A percentile compares a stretch with the other conserved stretches of the same genome.
phyloP scores from a whole-genome alignment of 2,797 vertebrate species.

The Triplophysa bombifrons region DNA sequence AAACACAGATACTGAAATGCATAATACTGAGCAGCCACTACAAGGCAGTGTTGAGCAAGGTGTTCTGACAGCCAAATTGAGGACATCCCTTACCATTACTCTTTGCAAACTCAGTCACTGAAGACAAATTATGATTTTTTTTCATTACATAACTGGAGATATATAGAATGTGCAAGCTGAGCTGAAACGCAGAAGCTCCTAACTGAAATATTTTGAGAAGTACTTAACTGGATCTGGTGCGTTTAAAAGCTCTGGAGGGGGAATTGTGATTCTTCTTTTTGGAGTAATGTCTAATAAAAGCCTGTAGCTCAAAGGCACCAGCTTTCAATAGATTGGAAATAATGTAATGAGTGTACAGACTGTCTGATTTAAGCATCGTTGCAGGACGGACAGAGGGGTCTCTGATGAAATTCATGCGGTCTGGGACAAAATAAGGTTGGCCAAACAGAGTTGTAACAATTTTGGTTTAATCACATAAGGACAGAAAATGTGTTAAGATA shows the following conservation, averaged over 20 bases:
- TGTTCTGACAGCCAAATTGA: constrained; percentile 9
- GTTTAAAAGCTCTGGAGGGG: constrained; percentile 26
- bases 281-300: constrained; percentile 4
- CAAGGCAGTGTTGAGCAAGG: constrained; percentile 45
- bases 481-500: not conserved
- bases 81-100: not conserved
- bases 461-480: too few relatives aligned
- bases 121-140: constrained; percentile 14
- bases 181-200: constrained; percentile 1
- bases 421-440: not conserved
- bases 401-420: not conserved
- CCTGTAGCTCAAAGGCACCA: not conserved
- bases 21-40: constrained; percentile 27
- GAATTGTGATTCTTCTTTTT: constrained; percentile 4
- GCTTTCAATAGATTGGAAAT: not conserved
- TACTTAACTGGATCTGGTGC: constrained; percentile 6
- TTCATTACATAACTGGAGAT: constrained; percentile 25
- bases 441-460: too few relatives aligned
- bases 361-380: not conserved
- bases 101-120: constrained; percentile 27
- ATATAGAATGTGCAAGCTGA: constrained; percentile 4
- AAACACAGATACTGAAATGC: not conserved
- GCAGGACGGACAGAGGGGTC: too few relatives aligned
- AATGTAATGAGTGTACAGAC: not conserved
- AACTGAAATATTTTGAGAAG: not conserved